A percentile compares a stretch with the other conserved stretches of the same genome.
These are phyloP conservation scores for Lepus timidus DNA, from an alignment of 2,113 vertebrate genomes.

Conservation along the genomic window DNA sequence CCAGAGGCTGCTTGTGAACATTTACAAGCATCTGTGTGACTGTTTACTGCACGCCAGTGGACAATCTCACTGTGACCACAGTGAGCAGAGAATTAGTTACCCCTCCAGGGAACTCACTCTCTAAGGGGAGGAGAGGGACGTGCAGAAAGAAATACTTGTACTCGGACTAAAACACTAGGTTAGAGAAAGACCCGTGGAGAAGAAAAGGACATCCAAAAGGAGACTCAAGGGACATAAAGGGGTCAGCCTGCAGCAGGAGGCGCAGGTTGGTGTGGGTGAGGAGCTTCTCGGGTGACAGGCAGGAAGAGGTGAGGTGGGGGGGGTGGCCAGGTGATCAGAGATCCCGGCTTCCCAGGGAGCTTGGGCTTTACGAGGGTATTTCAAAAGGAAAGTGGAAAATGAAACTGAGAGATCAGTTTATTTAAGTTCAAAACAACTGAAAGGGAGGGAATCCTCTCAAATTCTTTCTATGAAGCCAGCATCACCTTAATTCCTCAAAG, in stretches of 20 bases:
- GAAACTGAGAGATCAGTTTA: too few species aligned
- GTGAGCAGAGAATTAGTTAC: background rate
- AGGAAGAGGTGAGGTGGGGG: background rate
- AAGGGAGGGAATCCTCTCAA: too few species aligned
- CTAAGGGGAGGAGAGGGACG: background rate
- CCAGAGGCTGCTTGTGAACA: background rate
- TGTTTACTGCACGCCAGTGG: background rate
- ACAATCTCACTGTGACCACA: background rate
- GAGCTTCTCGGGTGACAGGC: background rate
- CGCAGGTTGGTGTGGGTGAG: background rate
- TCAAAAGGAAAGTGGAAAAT: too few species aligned
- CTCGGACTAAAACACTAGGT: background rate
- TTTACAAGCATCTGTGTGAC: background rate
- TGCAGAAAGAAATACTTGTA: background rate
- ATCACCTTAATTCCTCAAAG: too few species aligned
- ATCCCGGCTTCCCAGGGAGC: background rate
- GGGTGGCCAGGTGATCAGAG: background rate
- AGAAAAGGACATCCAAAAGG: background rate
- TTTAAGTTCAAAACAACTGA: too few species aligned
- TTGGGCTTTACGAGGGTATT: background rate
- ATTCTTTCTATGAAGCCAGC: too few species aligned
- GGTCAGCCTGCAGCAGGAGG: background rate
- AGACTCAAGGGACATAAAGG: background rate
- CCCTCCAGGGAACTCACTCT: background rate
- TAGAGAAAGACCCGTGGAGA: background rate